Evolutionary conservation across 2,888 invertebrate species (phyloP).

Genomic region (Sesamia inferens): DNA sequence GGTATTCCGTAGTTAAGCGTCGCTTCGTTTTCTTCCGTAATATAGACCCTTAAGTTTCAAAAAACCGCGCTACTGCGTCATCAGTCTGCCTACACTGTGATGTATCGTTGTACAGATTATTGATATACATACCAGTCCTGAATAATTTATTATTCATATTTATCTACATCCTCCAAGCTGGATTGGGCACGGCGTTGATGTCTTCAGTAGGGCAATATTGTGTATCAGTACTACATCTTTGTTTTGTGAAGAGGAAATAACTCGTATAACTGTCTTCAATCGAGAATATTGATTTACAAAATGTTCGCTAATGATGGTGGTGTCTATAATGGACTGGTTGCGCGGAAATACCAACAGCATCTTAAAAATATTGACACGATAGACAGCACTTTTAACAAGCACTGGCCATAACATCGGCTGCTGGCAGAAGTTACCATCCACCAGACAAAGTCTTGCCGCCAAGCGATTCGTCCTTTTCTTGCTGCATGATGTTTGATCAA

Average conservation of each 20-base stretch:
- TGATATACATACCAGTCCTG: background rate
- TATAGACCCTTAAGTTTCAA: constrained; percentile 58
- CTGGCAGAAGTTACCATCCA: no score
- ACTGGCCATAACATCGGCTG: no score
- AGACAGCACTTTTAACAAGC: no score
- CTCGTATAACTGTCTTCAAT: background rate
- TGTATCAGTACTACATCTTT: background rate
- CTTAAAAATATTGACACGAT: no score
- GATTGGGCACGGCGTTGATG: constrained; percentile 16
- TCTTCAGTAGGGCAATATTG: constrained; percentile 6
- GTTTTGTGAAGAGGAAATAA: background rate
- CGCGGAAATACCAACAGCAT: no score
- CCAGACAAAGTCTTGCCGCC: no score
- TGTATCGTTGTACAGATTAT: constrained; percentile 25
- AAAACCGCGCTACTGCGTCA: constrained; percentile 67
- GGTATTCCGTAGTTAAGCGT: no score
- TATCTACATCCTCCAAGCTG: constrained; percentile 7
- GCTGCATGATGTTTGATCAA: no score
- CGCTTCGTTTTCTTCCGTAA: background rate
- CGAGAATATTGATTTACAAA: no score
- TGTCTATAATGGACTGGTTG: no score
- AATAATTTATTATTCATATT: constrained; percentile 36
- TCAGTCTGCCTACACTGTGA: constrained; percentile 58
- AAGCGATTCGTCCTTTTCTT: no score
- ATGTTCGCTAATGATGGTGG: no score